These are phyloP conservation scores for Halictus rubicundus DNA, from an alignment of 1,140 invertebrate species.

Conservation along the genomic window DNA sequence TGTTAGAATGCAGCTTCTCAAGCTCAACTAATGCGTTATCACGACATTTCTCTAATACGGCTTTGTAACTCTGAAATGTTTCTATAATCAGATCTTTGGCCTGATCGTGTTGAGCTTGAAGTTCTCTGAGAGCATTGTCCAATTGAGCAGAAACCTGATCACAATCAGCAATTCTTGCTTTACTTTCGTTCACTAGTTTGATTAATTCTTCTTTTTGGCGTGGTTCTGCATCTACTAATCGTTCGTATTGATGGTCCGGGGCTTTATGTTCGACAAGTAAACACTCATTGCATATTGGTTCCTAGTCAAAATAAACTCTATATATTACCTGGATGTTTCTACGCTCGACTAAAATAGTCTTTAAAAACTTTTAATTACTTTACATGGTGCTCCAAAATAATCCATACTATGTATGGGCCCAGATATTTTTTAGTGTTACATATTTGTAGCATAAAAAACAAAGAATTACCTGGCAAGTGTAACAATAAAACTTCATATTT, in stretches of 20 bases:
- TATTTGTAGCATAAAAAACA: neutral
- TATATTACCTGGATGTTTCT: neutral
- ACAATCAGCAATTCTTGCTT: slow-evolving; percentile 87
- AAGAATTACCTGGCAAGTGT: slow-evolving; percentile 86
- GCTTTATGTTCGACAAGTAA: slow-evolving; percentile 89
- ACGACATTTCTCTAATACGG: slow-evolving; percentile 88
- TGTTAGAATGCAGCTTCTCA: slow-evolving; percentile 89
- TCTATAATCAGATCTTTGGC: slow-evolving; percentile 92
- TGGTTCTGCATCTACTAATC: slow-evolving; percentile 87
- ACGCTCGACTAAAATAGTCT: no score
- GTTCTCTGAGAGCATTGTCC: slow-evolving; percentile 89
- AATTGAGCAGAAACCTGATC: slow-evolving; percentile 87
- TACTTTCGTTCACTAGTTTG: slow-evolving; percentile 86
- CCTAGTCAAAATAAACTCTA: slow-evolving; percentile 67
- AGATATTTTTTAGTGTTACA: neutral
- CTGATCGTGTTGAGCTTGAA: slow-evolving; percentile 92
- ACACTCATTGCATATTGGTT: slow-evolving; percentile 91
- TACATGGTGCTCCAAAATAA: neutral
- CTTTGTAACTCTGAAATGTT: slow-evolving; percentile 91
- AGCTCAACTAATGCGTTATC: slow-evolving; percentile 89
- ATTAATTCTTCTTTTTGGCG: slow-evolving; percentile 88
- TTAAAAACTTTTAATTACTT: no score
- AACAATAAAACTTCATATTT: slow-evolving; percentile 91
- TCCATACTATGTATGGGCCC: slow-evolving; percentile 31
- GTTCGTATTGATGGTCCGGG: slow-evolving; percentile 89